A percentile compares a stretch with the other conserved stretches of the same genome.
These are phyloP conservation scores for Meliscaeva auricollis DNA, from an alignment of 2,888 invertebrate species.

Conservation along the genomic window DNA sequence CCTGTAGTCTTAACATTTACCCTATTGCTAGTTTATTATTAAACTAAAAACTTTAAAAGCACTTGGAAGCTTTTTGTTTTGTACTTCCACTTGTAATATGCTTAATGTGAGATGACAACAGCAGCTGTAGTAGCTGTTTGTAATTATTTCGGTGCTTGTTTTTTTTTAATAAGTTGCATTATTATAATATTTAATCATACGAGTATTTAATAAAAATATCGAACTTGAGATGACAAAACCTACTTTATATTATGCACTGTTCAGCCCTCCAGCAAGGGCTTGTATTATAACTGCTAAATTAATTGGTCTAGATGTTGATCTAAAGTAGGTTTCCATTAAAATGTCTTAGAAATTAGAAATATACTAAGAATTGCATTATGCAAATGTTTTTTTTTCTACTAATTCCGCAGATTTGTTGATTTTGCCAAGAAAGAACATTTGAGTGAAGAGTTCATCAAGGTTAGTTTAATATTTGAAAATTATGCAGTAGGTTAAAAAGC, in stretches of 20 bases:
- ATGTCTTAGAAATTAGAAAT: neutral
- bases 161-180: too few relatives aligned
- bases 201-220: too few relatives aligned
- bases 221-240: conserved; percentile 79
- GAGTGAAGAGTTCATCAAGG: conserved; percentile 83
- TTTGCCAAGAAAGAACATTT: conserved; percentile 82
- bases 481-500: too few relatives aligned
- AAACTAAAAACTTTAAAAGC: too few relatives aligned
- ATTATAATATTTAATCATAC: neutral
- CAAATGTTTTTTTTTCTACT: conserved; percentile 31
- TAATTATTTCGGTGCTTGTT: conserved; percentile 1
- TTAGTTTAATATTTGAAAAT: conserved; percentile 58
- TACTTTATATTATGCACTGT: conserved; percentile 82
- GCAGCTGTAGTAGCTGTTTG: conserved; percentile 30
- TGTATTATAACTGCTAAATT: conserved; percentile 84
- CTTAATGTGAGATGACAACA: too few relatives aligned
- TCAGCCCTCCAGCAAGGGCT: conserved; percentile 85
- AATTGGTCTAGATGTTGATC: conserved; percentile 83
- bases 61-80: too few relatives aligned
- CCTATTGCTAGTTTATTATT: too few relatives aligned
- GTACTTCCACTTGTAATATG: too few relatives aligned
- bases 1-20: too few relatives aligned
- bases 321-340: conserved; percentile 77
- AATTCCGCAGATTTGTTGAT: conserved; percentile 83
- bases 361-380: conserved; percentile 18